These are phyloP conservation scores for Cosmia pyralina DNA, from an alignment of 2,888 invertebrate species.

Conservation along the genomic window DNA sequence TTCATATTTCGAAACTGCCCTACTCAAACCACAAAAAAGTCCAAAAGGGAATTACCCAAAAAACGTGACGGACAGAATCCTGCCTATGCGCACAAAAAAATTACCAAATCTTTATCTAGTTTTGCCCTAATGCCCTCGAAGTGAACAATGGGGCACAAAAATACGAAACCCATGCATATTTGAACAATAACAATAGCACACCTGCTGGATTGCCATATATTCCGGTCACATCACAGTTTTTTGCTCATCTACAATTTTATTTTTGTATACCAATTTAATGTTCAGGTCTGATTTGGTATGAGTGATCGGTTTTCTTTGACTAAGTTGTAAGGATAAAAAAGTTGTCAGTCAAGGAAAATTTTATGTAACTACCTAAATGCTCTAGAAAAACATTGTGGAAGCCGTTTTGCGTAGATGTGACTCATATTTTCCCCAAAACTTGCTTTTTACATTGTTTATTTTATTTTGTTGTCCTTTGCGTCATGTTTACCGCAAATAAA, in stretches of 20 bases:
- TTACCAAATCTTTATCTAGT: constrained; percentile 62
- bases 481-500: no score
- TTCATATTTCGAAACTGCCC: constrained; percentile 29
- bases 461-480: no score
- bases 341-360: not conserved
- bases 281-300: constrained; percentile 41
- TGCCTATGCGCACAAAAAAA: constrained; percentile 50
- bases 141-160: constrained; percentile 60
- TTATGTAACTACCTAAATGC: not conserved
- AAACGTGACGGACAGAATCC: constrained; percentile 47
- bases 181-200: constrained; percentile 78
- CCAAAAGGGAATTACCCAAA: constrained; percentile 35
- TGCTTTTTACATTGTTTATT: no score
- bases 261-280: constrained; percentile 44
- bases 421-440: no score
- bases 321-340: not conserved
- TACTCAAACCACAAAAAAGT: constrained; percentile 12
- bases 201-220: constrained; percentile 72
- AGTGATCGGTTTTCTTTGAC: constrained; percentile 4
- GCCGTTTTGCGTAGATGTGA: no score
- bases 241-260: constrained; percentile 60
- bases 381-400: no score
- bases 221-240: constrained; percentile 64
- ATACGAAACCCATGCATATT: constrained; percentile 77
- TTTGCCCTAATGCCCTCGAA: constrained; percentile 73